Conservation (phyloP, 2,113 vertebrate genomes). For the Limanda limanda region DNA sequence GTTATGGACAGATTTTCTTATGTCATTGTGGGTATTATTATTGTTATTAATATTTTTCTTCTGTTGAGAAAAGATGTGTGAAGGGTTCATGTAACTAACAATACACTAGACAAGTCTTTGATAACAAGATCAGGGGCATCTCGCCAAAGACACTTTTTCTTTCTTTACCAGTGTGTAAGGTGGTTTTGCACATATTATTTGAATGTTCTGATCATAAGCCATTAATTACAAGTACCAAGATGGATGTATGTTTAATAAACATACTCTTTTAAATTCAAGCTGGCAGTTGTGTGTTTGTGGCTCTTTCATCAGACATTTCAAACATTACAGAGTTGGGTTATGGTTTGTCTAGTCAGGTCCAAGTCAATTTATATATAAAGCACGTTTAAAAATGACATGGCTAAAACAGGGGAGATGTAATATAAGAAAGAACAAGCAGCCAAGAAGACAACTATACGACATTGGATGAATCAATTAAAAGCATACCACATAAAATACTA, state of each 20-base stretch:
- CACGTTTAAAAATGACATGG: too few relatives aligned
- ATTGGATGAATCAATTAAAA: too few relatives aligned
- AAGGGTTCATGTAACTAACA: constrained; percentile 64
- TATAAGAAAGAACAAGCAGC: not conserved
- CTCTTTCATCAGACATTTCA: not conserved
- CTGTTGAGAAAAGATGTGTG: constrained; percentile 41
- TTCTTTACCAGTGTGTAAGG: constrained; percentile 46
- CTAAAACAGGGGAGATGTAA: not conserved
- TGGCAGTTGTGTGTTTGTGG: not conserved
- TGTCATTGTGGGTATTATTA: constrained; percentile 51
- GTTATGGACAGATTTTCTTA: constrained; percentile 23
- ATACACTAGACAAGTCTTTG: constrained; percentile 19
- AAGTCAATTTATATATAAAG: not conserved
- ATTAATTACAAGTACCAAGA: constrained; percentile 67
- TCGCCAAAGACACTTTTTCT: constrained; percentile 70
- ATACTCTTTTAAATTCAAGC: constrained; percentile 43
- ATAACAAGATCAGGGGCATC: constrained; percentile 61
- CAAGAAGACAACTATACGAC: too few relatives aligned
- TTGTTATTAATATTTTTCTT: constrained; percentile 15
- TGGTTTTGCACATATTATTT: constrained; percentile 66
- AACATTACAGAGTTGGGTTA: not conserved
- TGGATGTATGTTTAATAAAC: constrained; percentile 76
- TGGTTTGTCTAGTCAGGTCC: not conserved
- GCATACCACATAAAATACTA: too few relatives aligned
- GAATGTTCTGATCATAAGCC: constrained; percentile 71